Evolutionary conservation across 2,888 invertebrate species (phyloP), one percentile per base, ranked within the genome.

Genomic region (Aricia artaxerxes): DNA sequence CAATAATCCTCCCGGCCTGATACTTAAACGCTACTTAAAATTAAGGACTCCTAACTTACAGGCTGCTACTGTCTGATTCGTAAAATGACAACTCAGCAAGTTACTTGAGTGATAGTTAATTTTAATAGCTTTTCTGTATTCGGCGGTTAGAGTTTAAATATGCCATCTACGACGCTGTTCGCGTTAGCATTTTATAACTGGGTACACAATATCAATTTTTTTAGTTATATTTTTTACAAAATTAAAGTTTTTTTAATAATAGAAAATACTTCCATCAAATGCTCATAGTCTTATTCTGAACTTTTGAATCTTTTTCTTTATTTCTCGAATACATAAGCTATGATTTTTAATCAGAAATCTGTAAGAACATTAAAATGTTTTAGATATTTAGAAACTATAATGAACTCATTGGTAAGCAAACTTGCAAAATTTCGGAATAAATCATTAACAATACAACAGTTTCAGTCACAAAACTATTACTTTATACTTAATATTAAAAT

Each of bases 141-240:
- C 35, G 35, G 64, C 9, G 11, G 13, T 69, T 35, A 38, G 13
- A 38, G 13, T 69, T 69, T 69, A 38, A 69, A 69, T 35, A 69
- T 69, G 69, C 69, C 69, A 35, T 69, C 69, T 69, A 38, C 0
- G 69, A 69, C 35, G 69, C 69, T 2, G 3, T 38, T 73, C 6
- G 49, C 24, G 75, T 75, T 75, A 75, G 75, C 40, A 49, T 44
- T 75, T 75, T 75, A 5, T 49, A 75, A 75, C 40, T 75, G 75
- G 24, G 75, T 69, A 69, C 69, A 69, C 69, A 69, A 31, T 49
- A 9, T 9, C 64, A 64, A 64, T 9, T 69, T 69, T 69, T 38
- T 69, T 38, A 69, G 69, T 69, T 38, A 13, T 38, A 38, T 69
- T 69, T 69, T 69, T 69, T 69, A 69, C 35, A 69, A 13, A 69